Conservation (phyloP, 2,113 vertebrate genomes). For the Brachyhypopomus occidentalis region DNA sequence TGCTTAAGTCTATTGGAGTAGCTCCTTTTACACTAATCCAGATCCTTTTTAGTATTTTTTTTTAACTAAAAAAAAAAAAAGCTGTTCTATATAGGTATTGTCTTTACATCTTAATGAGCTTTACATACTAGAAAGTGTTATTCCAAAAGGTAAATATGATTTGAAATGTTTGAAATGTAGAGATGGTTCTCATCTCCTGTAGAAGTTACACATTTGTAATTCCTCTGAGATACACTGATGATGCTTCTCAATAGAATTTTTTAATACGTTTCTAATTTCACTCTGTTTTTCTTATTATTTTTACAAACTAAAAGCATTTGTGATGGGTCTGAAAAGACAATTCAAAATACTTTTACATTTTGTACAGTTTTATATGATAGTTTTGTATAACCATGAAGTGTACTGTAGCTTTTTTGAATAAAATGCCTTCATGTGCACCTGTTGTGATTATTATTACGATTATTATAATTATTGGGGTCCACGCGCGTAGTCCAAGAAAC, state of each 20-base stretch:
- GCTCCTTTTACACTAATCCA: constrained; percentile 22
- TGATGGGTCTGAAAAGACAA: background rate
- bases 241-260: constrained; percentile 11
- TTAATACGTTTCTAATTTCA: constrained; percentile 1
- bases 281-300: background rate
- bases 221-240: constrained; percentile 43
- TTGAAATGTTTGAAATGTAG: background rate
- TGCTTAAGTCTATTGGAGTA: constrained; percentile 13
- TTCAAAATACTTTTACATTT: constrained; percentile 29
- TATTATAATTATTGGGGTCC: too few species aligned
- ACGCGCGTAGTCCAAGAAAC: too few species aligned
- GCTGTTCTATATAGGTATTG: constrained; percentile 4
- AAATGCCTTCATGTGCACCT: constrained; percentile 22
- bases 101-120: constrained; percentile 6
- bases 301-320: constrained; percentile 11
- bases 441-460: background rate
- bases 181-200: constrained; percentile 14
- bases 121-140: constrained; percentile 26
- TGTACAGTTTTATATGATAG: constrained; percentile 29
- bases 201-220: constrained; percentile 38
- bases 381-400: constrained; percentile 17
- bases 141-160: constrained; percentile 16
- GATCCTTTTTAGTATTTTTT: constrained; percentile 1
- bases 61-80: background rate
- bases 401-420: constrained; percentile 43